Evolutionary conservation across 2,113 vertebrate genomes (phyloP), one percentile per base, ranked within the genome.

Genomic region (Todiramphus saurophagus): DNA sequence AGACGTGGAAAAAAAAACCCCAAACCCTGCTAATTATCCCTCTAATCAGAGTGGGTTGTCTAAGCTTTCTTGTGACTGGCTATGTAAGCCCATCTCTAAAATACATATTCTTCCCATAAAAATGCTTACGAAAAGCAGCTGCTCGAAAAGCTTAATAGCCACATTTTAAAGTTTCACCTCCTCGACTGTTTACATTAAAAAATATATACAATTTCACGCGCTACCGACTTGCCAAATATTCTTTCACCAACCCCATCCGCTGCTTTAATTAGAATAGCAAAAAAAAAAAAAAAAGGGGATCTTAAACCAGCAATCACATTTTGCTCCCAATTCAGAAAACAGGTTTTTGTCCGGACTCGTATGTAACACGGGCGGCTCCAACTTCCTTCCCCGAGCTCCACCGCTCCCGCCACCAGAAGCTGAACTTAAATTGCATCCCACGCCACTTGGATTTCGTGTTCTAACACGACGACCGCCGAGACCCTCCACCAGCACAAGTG

Each of bases 141-240:
- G 21, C 70, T 81, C 1, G 55, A 66, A 89, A 85, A 87, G 69
- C 94, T 90, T 72, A 92, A 83, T 10, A 64, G 88, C 88, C 81
- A 33, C 89, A n/a, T 87, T 95, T 87, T 51, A 39, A 93, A 96
- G 80, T 95, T 96, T 93, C 90, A 94, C 90, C 86, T 89, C 86
- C 83, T 92, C 73, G 10, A 80, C 76, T 58, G 50, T 73, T 35
- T 89, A 76, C 85, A 93, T 93, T 93, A 92, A 94, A 95, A 97
- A 95, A 94, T 89, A 92, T 67, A 94, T 10, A 95, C 92, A 94
- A 96, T 96, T 97, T 96, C 96, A 97, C 72, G 93, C 91, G 2
- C 93, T 95, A 6, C 87, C 96, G 93, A 39, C 74, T 95, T 89
- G 84, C 96, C 95, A 94, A 94, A 96, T 92, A 97, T 87, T 96